Evolutionary conservation across 2,797 vertebrate species (phyloP).

Genomic region (Sebastes steindachneri): DNA sequence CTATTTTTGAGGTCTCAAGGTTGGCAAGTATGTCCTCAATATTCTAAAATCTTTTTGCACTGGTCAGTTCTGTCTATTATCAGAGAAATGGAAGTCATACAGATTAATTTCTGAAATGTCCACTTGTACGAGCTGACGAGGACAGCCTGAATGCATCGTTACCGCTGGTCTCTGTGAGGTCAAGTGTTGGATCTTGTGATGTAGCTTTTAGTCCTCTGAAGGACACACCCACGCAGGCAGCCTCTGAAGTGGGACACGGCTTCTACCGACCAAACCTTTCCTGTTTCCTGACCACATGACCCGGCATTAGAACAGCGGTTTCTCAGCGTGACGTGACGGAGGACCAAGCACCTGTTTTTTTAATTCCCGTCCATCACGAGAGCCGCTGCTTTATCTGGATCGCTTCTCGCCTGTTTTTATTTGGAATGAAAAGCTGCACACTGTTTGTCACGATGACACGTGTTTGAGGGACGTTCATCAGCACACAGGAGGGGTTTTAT

Average conservation of each 20-base stretch:
- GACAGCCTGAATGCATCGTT: background rate
- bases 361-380: background rate
- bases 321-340: background rate
- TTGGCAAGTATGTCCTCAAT: background rate
- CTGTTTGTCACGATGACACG: conserved; percentile 3
- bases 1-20: background rate
- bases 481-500: conserved; percentile 4
- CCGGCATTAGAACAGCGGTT: conserved; percentile 7
- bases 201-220: background rate
- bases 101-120: conserved; percentile 1
- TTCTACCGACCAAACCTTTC: background rate
- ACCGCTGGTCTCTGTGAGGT: conserved; percentile 52
- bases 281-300: background rate
- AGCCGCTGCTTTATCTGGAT: background rate
- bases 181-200: background rate
- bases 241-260: conserved; percentile 32
- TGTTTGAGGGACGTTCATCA: conserved; percentile 7
- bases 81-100: background rate
- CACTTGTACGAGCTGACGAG: background rate
- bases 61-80: background rate
- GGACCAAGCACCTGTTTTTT: background rate
- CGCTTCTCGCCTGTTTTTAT: background rate
- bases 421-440: conserved; percentile 1
- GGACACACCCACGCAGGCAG: background rate
- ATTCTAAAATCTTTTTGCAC: background rate